Percentiles rank a stretch among this genome's conserved stretches.
These are phyloP conservation scores for Thecophora atra DNA, from an alignment of 2,888 invertebrate species.

Conservation along the genomic window DNA sequence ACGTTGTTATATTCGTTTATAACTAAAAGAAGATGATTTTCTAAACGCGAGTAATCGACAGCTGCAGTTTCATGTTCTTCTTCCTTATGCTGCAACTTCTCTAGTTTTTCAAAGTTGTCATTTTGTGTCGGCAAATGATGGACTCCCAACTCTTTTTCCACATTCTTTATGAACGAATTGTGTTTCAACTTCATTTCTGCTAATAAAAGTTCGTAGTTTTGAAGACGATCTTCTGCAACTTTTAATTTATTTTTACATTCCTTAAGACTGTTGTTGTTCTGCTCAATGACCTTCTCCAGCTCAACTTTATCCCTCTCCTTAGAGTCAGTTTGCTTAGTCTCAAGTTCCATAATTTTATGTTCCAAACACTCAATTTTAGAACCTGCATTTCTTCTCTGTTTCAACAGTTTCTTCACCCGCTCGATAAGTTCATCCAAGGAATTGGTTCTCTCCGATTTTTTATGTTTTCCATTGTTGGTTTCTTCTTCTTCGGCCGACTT, in stretches of 20 bases:
- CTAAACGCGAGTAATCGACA: conserved; percentile 39
- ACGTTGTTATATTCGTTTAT: conserved; percentile 41
- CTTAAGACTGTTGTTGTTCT: conserved; percentile 34
- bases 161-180: conserved; percentile 31
- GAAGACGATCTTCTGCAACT: conserved; percentile 30
- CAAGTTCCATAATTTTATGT: conserved; percentile 23
- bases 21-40: conserved; percentile 41
- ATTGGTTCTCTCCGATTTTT: neutral
- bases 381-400: conserved; percentile 9
- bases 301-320: conserved; percentile 29
- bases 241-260: conserved; percentile 27
- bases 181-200: conserved; percentile 31
- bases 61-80: conserved; percentile 38
- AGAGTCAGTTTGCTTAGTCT: conserved; percentile 32
- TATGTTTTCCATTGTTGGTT: neutral
- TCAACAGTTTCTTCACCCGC: conserved; percentile 32
- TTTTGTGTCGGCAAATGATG: conserved; percentile 7
- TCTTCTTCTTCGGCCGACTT: neutral
- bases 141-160: conserved; percentile 35
- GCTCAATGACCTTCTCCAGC: conserved; percentile 31
- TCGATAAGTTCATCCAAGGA: conserved; percentile 20
- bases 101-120: conserved; percentile 36
- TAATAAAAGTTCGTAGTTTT: conserved; percentile 37
- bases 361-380: conserved; percentile 27
- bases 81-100: conserved; percentile 34